These are phyloP conservation scores for Orchesellides sinensis DNA, from an alignment of 2,888 invertebrate genomes.

Conservation along the genomic window DNA sequence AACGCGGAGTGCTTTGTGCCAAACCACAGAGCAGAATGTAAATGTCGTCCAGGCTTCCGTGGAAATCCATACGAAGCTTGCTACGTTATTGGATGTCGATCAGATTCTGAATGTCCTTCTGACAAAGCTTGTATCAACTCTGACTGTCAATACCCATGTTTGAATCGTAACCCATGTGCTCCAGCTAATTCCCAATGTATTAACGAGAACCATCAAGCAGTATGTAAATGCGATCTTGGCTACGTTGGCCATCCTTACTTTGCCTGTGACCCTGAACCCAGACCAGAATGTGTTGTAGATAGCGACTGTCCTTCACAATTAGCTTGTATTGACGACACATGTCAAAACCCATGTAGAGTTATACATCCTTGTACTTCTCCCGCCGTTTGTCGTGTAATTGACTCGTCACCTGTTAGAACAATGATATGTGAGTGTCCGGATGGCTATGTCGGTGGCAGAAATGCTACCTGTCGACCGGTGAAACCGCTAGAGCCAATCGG, in stretches of 20 bases:
- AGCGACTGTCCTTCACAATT: conserved; percentile 88
- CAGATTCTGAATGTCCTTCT: conserved; percentile 76
- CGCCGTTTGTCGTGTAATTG: conserved; percentile 88
- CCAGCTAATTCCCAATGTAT: conserved; percentile 76
- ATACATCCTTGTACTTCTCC: conserved; percentile 89
- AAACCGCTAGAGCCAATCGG: conserved; percentile 79
- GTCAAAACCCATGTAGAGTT: conserved; percentile 88
- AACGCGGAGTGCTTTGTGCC: conserved; percentile 86
- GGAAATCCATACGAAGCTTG: conserved; percentile 83
- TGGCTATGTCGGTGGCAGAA: conserved; percentile 88
- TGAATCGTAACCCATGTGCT: conserved; percentile 75
- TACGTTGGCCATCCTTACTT: conserved; percentile 74
- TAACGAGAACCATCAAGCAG: conserved; percentile 75
- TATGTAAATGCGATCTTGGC: conserved; percentile 76
- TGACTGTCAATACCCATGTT: conserved; percentile 76
- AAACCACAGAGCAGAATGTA: conserved; percentile 86
- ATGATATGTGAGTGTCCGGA: conserved; percentile 89
- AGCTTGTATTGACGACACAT: conserved; percentile 89
- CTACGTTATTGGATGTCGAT: conserved; percentile 76
- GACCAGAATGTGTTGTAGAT: conserved; percentile 85
- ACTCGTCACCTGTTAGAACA: conserved; percentile 90
- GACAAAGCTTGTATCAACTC: conserved; percentile 76
- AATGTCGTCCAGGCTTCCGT: conserved; percentile 88
- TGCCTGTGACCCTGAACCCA: conserved; percentile 75
- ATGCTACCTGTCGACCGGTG: conserved; percentile 86